phyloP scores from a whole-genome alignment of 2,888 invertebrate species.

The Lasioglossum malachurum region DNA sequence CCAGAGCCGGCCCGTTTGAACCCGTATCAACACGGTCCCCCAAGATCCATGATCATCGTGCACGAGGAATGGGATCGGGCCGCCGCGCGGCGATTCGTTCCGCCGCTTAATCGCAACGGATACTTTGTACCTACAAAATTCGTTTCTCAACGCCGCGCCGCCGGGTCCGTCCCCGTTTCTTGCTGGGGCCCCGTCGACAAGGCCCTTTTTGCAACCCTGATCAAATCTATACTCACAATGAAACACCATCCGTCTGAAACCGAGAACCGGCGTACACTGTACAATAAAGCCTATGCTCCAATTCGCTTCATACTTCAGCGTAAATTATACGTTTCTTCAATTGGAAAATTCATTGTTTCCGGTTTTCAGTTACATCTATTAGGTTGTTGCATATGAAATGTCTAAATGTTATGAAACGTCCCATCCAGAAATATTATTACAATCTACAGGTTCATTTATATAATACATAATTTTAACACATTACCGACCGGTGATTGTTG shows the following conservation, averaged over 20 bases:
- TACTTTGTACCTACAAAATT: conserved; percentile 26
- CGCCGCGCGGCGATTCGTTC: conserved; percentile 10
- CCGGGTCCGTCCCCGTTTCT: background rate
- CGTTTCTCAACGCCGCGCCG: conserved; percentile 12
- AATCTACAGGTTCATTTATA: too few species aligned
- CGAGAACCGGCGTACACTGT: background rate
- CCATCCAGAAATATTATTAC: too few species aligned
- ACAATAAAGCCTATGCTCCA: background rate
- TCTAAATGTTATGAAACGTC: too few species aligned
- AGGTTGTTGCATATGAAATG: too few species aligned
- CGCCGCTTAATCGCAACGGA: conserved; percentile 29
- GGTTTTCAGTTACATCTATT: too few species aligned
- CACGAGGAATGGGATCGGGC: conserved; percentile 7
- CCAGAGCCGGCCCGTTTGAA: conserved; percentile 7
- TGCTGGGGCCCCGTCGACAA: background rate
- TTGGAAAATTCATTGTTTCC: too few species aligned
- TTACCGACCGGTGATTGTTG: too few species aligned
- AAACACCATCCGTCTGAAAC: background rate
- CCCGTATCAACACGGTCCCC: background rate
- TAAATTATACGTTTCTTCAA: too few species aligned
- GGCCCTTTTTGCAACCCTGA: background rate
- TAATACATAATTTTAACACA: too few species aligned
- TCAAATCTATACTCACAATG: background rate
- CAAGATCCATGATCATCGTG: background rate
- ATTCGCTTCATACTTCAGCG: too few species aligned